Conservation (phyloP, 2,888 invertebrate genomes). For the Euzophera pinguis region DNA sequence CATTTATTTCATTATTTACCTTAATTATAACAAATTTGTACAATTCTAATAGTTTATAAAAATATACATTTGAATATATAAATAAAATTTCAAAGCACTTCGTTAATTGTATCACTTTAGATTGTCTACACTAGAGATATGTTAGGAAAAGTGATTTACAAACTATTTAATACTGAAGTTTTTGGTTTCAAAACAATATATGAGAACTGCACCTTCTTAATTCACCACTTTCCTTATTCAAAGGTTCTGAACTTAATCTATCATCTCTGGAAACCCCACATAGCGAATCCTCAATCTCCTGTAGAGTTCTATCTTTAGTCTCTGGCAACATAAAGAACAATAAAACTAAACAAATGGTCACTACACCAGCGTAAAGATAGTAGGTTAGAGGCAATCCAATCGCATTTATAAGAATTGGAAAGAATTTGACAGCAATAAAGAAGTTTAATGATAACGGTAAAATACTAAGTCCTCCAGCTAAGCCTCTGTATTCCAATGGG, state of each 20-base stretch:
- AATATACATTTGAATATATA: not conserved
- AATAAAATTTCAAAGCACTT: not conserved
- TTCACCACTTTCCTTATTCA: constrained; percentile 39
- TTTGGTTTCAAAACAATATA: constrained; percentile 48
- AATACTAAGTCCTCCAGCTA: constrained; percentile 83
- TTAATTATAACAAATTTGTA: not conserved
- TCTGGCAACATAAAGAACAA: constrained; percentile 82
- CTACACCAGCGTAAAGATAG: constrained; percentile 77
- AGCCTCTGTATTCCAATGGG: constrained; percentile 79
- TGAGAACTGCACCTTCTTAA: constrained; percentile 60
- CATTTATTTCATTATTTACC: not conserved
- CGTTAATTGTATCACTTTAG: not conserved
- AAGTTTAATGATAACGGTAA: constrained; percentile 82
- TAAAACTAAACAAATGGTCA: constrained; percentile 71
- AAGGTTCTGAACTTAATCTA: constrained; percentile 41
- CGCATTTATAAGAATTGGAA: constrained; percentile 74
- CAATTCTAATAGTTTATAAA: not conserved
- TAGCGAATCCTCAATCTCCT: constrained; percentile 82
- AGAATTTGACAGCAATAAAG: constrained; percentile 83
- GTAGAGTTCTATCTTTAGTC: constrained; percentile 82
- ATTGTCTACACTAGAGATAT: not conserved
- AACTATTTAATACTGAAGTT: not conserved
- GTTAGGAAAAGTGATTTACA: not conserved
- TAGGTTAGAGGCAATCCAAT: constrained; percentile 81
- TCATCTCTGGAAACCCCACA: constrained; percentile 46